Conservation (phyloP, 1,140 invertebrate species). For the Nomia melanderi region DNA sequence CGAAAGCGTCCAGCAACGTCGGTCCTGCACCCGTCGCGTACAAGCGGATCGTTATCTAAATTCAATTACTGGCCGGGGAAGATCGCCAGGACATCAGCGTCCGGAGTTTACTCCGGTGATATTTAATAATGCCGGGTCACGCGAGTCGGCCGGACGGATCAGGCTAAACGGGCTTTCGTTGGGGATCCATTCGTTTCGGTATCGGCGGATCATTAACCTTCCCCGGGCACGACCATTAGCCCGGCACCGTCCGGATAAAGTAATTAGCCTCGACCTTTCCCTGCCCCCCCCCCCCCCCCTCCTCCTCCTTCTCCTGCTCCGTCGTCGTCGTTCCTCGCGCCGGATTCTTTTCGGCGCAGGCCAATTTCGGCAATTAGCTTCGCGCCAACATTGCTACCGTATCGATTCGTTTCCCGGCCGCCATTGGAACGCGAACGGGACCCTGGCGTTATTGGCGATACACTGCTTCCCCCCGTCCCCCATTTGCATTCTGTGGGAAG, state of each 20-base stretch:
- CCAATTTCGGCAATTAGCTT: slow-evolving; percentile 72
- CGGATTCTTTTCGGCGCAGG: slow-evolving; percentile 55
- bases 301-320: too few relatives aligned
- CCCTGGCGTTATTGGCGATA: neutral
- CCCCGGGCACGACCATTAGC: slow-evolving; percentile 42
- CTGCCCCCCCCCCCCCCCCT: slow-evolving; percentile 27
- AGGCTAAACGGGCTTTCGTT: slow-evolving; percentile 32
- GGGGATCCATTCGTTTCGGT: slow-evolving; percentile 51
- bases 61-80: too few relatives aligned
- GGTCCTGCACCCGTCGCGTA: too few relatives aligned
- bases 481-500: neutral
- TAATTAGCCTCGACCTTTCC: slow-evolving; percentile 71
- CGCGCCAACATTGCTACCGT: slow-evolving; percentile 46
- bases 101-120: slow-evolving; percentile 9
- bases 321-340: too few relatives aligned
- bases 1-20: too few relatives aligned
- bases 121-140: slow-evolving; percentile 50
- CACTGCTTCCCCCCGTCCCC: neutral
- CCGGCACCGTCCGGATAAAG: slow-evolving; percentile 70
- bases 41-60: too few relatives aligned
- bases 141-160: slow-evolving; percentile 43
- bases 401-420: slow-evolving; percentile 39
- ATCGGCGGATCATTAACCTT: slow-evolving; percentile 61
- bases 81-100: too few relatives aligned
- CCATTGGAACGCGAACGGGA: neutral